Percentiles rank a stretch among this genome's conserved stretches.
phyloP scores from a whole-genome alignment of 2,797 vertebrate species.

The Darevskia nairensis region DNA sequence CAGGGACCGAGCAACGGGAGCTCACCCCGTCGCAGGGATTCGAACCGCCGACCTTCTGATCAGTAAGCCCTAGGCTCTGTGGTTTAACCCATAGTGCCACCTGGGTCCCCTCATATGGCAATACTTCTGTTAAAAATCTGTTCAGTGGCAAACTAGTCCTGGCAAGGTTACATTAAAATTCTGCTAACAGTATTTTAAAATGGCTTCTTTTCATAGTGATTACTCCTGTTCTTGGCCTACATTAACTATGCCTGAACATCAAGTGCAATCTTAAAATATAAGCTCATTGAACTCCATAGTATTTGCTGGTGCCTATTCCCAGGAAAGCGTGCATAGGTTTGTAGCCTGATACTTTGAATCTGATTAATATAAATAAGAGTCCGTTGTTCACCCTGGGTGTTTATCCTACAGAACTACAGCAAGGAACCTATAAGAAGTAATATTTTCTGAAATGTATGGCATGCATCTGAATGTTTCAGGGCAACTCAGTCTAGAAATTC shows the following conservation, averaged over 20 bases:
- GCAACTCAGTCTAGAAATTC: background rate
- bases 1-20: too few relatives aligned
- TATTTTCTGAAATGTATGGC: background rate
- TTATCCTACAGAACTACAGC: background rate
- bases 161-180: background rate
- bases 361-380: background rate
- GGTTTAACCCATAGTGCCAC: too few relatives aligned
- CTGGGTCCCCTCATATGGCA: too few relatives aligned
- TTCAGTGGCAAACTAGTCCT: background rate
- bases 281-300: too few relatives aligned
- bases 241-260: background rate
- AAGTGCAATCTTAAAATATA: background rate
- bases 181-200: constrained; percentile 14
- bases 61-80: too few relatives aligned
- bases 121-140: background rate
- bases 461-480: background rate
- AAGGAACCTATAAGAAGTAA: background rate
- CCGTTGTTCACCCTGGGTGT: background rate
- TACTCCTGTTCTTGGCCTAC: background rate
- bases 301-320: too few relatives aligned
- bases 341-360: background rate
- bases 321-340: too few relatives aligned
- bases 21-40: too few relatives aligned
- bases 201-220: fast-evolving
- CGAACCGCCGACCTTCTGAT: too few relatives aligned